Evolutionary conservation across 2,797 vertebrate genomes (phyloP).

Genomic region (Pseudochaenichthys georgianus): DNA sequence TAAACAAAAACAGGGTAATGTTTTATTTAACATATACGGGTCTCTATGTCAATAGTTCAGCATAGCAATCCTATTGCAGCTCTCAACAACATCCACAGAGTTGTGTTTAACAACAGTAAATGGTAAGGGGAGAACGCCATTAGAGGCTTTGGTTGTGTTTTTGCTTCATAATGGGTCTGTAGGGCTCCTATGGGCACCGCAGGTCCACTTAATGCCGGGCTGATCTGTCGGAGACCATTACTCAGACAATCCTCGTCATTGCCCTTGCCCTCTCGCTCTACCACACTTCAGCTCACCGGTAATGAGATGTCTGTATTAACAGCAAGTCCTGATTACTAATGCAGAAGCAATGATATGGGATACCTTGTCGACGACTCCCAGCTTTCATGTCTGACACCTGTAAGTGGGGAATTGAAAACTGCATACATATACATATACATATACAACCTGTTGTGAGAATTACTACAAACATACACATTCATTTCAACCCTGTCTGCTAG

Average conservation of each 20-base stretch:
- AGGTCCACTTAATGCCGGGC: slow-evolving; percentile 66
- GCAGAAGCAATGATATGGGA: slow-evolving; percentile 56
- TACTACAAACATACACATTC: not conserved
- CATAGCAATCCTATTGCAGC: slow-evolving; percentile 34
- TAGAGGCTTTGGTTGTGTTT: slow-evolving; percentile 60
- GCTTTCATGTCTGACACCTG: slow-evolving; percentile 72
- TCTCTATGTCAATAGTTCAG: slow-evolving; percentile 36
- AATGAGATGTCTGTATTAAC: slow-evolving; percentile 81
- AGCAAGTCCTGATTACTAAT: slow-evolving; percentile 75
- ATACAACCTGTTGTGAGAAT: not conserved
- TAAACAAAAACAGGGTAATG: slow-evolving; percentile 18
- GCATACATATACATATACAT: no score
- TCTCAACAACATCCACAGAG: slow-evolving; percentile 45
- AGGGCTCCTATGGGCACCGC: slow-evolving; percentile 50
- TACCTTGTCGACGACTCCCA: slow-evolving; percentile 54
- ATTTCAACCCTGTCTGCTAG: not conserved
- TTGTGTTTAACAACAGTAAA: slow-evolving; percentile 66
- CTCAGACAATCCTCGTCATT: slow-evolving; percentile 76
- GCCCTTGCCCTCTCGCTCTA: slow-evolving; percentile 66
- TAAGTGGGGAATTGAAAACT: slow-evolving; percentile 51
- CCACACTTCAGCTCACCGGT: slow-evolving; percentile 63
- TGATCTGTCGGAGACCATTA: slow-evolving; percentile 79
- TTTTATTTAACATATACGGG: slow-evolving; percentile 41
- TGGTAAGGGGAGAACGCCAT: slow-evolving; percentile 66
- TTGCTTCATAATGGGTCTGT: slow-evolving; percentile 68